phyloP scores from a whole-genome alignment of 2,113 vertebrate species.

The Pipra filicauda region DNA sequence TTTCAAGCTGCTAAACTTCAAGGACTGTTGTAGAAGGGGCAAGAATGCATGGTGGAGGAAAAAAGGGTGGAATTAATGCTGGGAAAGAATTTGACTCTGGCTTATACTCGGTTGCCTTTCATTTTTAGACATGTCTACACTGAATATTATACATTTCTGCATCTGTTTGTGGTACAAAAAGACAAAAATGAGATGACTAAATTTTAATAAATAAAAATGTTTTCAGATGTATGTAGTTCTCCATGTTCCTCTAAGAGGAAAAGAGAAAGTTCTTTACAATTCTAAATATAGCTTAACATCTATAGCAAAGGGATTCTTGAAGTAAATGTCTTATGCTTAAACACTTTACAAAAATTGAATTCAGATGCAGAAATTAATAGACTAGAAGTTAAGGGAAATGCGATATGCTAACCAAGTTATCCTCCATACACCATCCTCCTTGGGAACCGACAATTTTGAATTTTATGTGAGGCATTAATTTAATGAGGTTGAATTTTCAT shows the following conservation, averaged over 20 bases:
- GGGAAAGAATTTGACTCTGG: conserved; percentile 58
- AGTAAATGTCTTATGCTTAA: neutral
- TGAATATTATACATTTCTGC: conserved; percentile 18
- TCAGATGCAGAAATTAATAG: neutral
- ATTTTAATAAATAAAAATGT: conserved; percentile 51
- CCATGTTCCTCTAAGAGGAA: conserved; percentile 20
- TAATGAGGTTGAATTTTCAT: neutral
- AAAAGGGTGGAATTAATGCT: conserved; percentile 65
- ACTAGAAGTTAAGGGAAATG: neutral
- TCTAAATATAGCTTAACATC: neutral
- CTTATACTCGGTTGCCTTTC: conserved; percentile 51
- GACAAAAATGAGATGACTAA: neutral
- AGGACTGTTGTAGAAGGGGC: conserved; percentile 61
- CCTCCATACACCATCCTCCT: neutral
- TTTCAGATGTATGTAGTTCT: conserved; percentile 13
- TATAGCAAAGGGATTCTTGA: neutral
- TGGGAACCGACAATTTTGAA: neutral
- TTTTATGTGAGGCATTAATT: neutral
- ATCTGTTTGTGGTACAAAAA: conserved; percentile 34
- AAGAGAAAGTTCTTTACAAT: conserved; percentile 23
- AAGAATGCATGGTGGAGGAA: conserved; percentile 63
- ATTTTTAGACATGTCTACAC: conserved; percentile 15
- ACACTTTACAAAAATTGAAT: neutral
- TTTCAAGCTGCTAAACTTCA: conserved; percentile 65
- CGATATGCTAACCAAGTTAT: neutral